Percentiles rank a stretch among this genome's conserved stretches.
These are phyloP conservation scores for Sterna hirundo DNA, from an alignment of 2,113 vertebrate species.

Conservation along the genomic window DNA sequence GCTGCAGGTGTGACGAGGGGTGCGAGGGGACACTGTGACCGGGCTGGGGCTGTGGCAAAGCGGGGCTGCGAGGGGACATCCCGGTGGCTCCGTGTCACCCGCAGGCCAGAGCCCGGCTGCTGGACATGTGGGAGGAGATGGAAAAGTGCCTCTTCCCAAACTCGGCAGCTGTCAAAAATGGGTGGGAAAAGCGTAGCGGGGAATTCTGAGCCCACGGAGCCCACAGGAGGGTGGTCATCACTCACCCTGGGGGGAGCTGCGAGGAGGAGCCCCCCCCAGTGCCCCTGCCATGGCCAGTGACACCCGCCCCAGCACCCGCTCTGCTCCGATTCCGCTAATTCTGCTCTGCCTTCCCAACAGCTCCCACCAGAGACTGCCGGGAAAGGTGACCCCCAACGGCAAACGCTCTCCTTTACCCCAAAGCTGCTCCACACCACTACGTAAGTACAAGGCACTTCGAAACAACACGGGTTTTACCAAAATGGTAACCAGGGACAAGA, in stretches of 20 bases:
- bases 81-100: neutral
- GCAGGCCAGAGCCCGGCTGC: neutral
- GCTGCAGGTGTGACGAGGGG: neutral
- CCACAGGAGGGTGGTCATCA: neutral
- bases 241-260: too few species aligned
- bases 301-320: neutral
- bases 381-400: neutral
- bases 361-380: neutral
- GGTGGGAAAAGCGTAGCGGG: neutral
- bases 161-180: neutral
- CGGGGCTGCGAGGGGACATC: neutral
- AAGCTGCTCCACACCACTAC: neutral
- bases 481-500: neutral
- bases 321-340: accelerated
- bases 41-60: neutral
- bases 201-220: too few species aligned
- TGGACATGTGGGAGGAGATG: neutral
- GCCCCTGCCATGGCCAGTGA: accelerated
- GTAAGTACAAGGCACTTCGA: neutral
- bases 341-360: neutral
- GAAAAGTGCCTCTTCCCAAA: neutral
- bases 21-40: too few species aligned
- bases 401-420: neutral
- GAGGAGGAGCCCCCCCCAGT: accelerated
- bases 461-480: accelerated